phyloP scores from a whole-genome alignment of 2,113 vertebrate genomes.

The Telmatochromis sp. region DNA sequence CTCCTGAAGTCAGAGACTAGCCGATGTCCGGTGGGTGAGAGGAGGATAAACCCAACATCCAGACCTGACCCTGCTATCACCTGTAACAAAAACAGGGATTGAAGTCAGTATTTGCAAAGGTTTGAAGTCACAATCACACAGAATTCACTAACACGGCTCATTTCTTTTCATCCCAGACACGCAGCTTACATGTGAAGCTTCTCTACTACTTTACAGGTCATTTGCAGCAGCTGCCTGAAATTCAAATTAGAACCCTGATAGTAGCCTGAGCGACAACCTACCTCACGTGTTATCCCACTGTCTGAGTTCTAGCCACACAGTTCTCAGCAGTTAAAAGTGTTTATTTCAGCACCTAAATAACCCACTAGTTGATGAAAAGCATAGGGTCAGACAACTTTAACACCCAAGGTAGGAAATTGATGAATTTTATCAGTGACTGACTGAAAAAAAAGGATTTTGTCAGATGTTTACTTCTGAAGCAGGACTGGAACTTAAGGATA shows the following conservation, averaged over 20 bases:
- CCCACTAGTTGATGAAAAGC: not conserved
- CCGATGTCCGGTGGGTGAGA: slow-evolving; percentile 73
- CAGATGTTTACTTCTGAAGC: not conserved
- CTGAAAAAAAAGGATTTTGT: not conserved
- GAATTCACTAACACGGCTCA: not conserved
- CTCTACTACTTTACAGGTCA: not conserved
- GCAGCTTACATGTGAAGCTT: not conserved
- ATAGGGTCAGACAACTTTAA: not conserved
- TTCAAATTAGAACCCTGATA: slow-evolving; percentile 16
- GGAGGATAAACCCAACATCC: slow-evolving; percentile 80
- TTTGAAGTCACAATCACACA: not conserved
- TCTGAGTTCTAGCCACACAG: not conserved
- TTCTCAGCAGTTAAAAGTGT: not conserved
- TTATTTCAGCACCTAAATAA: not conserved
- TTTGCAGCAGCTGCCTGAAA: not conserved
- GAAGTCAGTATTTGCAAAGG: not conserved
- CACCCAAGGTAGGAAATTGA: not conserved
- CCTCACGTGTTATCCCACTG: not conserved
- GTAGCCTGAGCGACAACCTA: not conserved
- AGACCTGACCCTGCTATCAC: slow-evolving; percentile 82
- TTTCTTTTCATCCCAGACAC: not conserved
- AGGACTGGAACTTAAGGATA: not conserved
- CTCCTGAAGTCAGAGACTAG: slow-evolving; percentile 76
- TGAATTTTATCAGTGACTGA: not conserved
- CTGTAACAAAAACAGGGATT: slow-evolving; percentile 41